These are phyloP conservation scores for Hydrocynus forskahlii DNA, from an alignment of 2,797 vertebrate genomes.

Conservation along the genomic window DNA sequence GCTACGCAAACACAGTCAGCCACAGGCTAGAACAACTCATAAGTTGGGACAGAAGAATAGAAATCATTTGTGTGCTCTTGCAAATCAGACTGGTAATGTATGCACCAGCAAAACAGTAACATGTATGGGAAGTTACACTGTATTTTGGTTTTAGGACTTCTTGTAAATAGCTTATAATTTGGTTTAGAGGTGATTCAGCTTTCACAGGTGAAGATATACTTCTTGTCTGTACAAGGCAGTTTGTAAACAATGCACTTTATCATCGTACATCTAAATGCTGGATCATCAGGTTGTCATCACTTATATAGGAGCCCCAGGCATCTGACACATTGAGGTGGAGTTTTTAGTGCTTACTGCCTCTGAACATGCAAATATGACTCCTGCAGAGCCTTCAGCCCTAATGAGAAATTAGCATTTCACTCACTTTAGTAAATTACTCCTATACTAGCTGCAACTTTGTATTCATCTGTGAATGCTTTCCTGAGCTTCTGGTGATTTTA, in stretches of 20 bases:
- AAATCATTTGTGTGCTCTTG: background rate
- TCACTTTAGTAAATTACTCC: background rate
- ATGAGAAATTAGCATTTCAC: background rate
- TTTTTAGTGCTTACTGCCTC: background rate
- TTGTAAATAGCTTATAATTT: no score
- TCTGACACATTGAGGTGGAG: conserved; percentile 29
- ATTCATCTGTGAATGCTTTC: background rate
- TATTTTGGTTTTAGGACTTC: no score
- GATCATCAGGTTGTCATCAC: no score
- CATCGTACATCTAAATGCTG: no score
- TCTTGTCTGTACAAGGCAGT: no score
- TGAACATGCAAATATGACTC: conserved; percentile 21
- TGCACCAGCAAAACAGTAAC: background rate
- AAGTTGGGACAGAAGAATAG: background rate
- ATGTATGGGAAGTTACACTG: background rate
- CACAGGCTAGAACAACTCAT: background rate
- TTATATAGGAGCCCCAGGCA: background rate
- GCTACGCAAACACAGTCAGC: background rate
- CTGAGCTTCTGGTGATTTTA: conserved; percentile 25
- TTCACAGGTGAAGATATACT: no score
- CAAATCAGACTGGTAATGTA: background rate
- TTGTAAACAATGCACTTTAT: no score
- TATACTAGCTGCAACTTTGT: background rate
- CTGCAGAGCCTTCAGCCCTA: background rate
- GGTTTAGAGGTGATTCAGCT: no score